Base-by-base conservation (phyloP, 2,888 invertebrate genomes). In the Tenthredo distinguenda region DNA sequence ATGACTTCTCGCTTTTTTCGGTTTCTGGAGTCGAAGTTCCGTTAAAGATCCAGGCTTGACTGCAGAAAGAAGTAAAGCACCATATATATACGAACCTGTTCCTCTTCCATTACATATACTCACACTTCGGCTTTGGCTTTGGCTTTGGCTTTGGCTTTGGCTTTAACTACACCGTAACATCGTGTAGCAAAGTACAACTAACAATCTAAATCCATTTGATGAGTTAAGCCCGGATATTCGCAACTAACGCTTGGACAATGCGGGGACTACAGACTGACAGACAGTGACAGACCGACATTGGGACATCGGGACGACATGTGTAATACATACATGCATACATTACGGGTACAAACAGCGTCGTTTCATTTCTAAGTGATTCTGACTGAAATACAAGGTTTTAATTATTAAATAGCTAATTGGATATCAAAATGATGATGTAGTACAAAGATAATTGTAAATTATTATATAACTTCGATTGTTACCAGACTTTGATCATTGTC, bases 211-310 rank as follows among this genome's bases (percentile, higher is more conserved):
- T 37, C 81, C 37, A 58, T 81, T 81, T 81, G 81, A 81, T 81
- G 58, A 81, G 34, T 81, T 81, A 40, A 81, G 81, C 81, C 81
- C 81, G 81, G 81, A 81, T 81, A 77, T 77, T 77, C 77, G 50
- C 55, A 55, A 77, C 77, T 50, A 77, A 77, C 77, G 40, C 58
- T 37, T 21, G 40, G 62, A 81, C 81, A 81, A 81, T 81, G 15
- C 47, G 12, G 37, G 21, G 12, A 62, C 40, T 9, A 43, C 31
- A 50, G 5, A 77, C 50, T 26, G 12, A 43, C 10, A 43, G 40
- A 74, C 43, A 10, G 1, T n/a, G 15, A 21, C 47, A 76, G 21
- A 37, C 37, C n/a, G 37, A 21, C 21, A 76, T 26, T 55, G 55
- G n/a, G n/a, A 55, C 55, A 55, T 55, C 55, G 18, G n/a, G n/a